Percentiles rank a stretch among this genome's conserved stretches.
Conservation (phyloP, 2,888 invertebrate species). For the Oscheius sp. region DNA sequence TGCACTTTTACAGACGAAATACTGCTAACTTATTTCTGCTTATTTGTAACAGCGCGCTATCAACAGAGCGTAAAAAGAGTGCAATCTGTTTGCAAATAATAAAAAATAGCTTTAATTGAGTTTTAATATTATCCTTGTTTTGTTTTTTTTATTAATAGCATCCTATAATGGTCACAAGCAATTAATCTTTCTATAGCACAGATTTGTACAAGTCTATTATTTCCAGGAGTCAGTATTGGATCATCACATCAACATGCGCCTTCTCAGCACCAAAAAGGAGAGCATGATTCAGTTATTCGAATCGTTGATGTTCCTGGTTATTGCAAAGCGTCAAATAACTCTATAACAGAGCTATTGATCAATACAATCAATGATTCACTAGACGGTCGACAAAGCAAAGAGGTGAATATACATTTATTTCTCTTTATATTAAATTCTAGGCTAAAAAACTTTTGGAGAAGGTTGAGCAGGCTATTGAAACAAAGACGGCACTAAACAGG, state of each 20-base stretch:
- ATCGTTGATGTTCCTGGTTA: constrained; percentile 48
- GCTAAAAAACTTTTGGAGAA: constrained; percentile 6
- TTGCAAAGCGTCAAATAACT: constrained; percentile 37
- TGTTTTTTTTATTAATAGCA: background rate
- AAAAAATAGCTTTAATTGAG: too few species aligned
- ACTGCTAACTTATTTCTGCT: too few species aligned
- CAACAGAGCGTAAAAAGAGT: too few species aligned
- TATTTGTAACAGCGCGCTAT: too few species aligned
- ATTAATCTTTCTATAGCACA: too few species aligned
- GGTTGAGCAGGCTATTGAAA: constrained; percentile 14
- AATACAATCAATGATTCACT: constrained; percentile 47
- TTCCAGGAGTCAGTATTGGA: constrained; percentile 37
- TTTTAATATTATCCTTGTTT: too few species aligned
- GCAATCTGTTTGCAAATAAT: too few species aligned
- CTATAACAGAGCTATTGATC: constrained; percentile 42
- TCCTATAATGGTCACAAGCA: too few species aligned
- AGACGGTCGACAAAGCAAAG: constrained; percentile 40
- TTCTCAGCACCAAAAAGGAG: too few species aligned
- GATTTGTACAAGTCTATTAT: too few species aligned
- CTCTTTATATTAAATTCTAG: constrained; percentile 29
- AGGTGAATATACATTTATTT: background rate
- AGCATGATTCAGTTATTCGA: constrained; percentile 34
- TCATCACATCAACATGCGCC: too few species aligned
- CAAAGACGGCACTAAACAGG: background rate
- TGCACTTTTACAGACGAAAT: too few species aligned